Evolutionary conservation across 2,888 invertebrate species (phyloP), one percentile per base, ranked within the genome.

Genomic region (Drosophila ezoana): DNA sequence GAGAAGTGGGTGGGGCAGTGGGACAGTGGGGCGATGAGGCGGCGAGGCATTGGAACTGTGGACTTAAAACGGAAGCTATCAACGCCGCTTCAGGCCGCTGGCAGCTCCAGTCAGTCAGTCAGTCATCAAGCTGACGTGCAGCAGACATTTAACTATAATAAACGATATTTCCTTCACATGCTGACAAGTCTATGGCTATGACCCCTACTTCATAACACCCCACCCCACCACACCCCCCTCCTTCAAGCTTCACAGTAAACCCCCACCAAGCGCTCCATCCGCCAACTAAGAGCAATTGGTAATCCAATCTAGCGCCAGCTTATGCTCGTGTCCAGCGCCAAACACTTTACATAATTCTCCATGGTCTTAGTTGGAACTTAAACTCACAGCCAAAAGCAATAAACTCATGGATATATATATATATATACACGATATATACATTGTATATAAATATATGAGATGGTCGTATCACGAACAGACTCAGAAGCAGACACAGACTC

Each of bases 61-160:
- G 4, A 16, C 20, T 16, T 18, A 40, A 40, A 33, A 60, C 61
- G 65, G 71, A 83, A 84, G 71, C 78, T 72, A 72, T 74, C 78
- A 78, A 53, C 68, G 66, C 63, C 66, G 61, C 70, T 51, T 56
- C 74, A 74, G 68, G 58, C 78, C 10, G 28, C 47, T 20, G 70
- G 18, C 60, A 65, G 52, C 54, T 33, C 56, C 44, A 73, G 66
- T 70, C 28, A 8, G 28, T 28, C 20, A 37, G 49, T 11, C 72
- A 79, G 80, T 59, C 82, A 76, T 80, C 80, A 54, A 49, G 77
- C 40, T 66, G 76, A 66, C 70, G 74, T 64, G 78, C 81, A 70
- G 66, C 79, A 63, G 79, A 85, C 85, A 73, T 85, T 81, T 85
- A 81, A 81, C 85, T 85, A 82, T 81, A 76, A 81, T 85, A 85